A percentile compares a stretch with the other conserved stretches of the same genome.
Evolutionary conservation across 2,888 invertebrate genomes (phyloP).

Genomic region (Fragum fragum): DNA sequence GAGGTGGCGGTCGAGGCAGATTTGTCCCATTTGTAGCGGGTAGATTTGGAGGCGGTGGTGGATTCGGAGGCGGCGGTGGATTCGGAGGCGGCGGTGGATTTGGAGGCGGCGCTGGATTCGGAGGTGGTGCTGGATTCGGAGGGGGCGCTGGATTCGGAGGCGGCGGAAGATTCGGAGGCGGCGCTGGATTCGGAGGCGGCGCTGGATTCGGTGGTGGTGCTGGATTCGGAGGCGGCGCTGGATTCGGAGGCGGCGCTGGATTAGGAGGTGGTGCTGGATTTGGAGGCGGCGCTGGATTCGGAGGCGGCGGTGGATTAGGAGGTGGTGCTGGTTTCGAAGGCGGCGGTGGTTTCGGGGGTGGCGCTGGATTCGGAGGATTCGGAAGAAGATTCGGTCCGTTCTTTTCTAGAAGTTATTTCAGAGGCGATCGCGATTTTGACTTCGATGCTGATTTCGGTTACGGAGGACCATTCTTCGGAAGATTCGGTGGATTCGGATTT

Average conservation of each 20-base stretch:
- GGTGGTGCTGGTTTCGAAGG: not conserved
- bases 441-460: not conserved
- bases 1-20: not conserved
- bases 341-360: not conserved
- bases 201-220: constrained; percentile 15
- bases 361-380: not conserved
- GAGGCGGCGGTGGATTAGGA: not conserved
- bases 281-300: not conserved
- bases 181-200: not conserved
- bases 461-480: not conserved
- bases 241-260: not conserved
- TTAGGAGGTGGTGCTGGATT: not conserved
- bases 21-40: not conserved
- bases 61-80: not conserved
- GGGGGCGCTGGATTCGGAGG: not conserved
- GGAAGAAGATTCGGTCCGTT: not conserved
- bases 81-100: not conserved
- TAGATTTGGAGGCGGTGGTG: not conserved
- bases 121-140: not conserved
- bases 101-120: not conserved
- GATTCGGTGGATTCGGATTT: not conserved
- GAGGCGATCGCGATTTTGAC: not conserved
- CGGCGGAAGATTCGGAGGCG: not conserved
- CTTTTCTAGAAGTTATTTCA: not conserved
- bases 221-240: constrained; percentile 5